Evolutionary conservation across 1,140 invertebrate genomes (phyloP).

Genomic region (Drosophila pachea): DNA sequence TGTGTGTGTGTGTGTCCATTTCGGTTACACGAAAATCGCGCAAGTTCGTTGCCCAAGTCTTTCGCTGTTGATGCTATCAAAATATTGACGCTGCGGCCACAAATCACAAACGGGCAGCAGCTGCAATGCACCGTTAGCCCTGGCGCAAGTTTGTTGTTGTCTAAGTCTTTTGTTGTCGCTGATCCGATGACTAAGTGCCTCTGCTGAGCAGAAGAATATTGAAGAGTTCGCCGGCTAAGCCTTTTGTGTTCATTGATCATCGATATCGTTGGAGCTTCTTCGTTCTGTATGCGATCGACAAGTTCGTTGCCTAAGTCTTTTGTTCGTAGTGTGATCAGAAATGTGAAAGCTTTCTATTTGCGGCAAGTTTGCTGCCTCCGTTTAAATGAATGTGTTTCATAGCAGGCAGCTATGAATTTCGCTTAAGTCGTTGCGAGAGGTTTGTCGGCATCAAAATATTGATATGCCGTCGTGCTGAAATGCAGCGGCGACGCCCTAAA

Average conservation of each 20-base stretch:
- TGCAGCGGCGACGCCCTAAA: constrained; percentile 3
- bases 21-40: constrained; percentile 5
- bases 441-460: constrained; percentile 50
- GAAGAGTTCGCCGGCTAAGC: not conserved
- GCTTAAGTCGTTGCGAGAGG: constrained; percentile 6
- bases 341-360: not conserved
- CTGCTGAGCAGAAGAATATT: not conserved
- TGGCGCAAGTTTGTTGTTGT: constrained; percentile 58
- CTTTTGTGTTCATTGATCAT: not conserved
- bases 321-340: not conserved
- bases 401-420: not conserved
- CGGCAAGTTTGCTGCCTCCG: constrained; percentile 59
- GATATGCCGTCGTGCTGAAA: constrained; percentile 14
- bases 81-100: constrained; percentile 5
- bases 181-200: not conserved
- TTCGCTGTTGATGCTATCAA: constrained; percentile 11
- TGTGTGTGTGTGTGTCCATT: not conserved
- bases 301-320: constrained; percentile 14
- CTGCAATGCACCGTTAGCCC: not conserved
- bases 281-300: not conserved
- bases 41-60: constrained; percentile 13
- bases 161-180: constrained; percentile 51
- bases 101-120: constrained; percentile 3
- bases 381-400: constrained; percentile 76
- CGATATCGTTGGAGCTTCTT: constrained; percentile 4